Conservation (phyloP, 2,797 vertebrate genomes). For the Sternarchorhynchus goeldii region DNA sequence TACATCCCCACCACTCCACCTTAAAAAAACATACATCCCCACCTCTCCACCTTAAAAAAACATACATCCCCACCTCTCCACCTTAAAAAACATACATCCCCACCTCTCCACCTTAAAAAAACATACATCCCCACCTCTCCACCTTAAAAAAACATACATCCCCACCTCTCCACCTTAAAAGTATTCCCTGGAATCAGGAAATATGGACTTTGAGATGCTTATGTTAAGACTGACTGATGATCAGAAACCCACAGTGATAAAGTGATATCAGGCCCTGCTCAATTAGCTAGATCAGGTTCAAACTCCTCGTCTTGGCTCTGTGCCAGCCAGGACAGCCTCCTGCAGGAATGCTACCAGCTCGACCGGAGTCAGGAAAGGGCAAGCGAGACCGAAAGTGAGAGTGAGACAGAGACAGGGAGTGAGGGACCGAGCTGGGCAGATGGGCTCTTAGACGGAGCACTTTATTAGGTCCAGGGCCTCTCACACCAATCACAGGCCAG, state of each 20-base stretch:
- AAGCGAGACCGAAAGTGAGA: slow-evolving; percentile 9
- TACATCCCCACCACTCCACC: too few species aligned
- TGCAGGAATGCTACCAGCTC: not conserved
- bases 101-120: too few species aligned
- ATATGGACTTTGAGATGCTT: too few species aligned
- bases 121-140: too few species aligned
- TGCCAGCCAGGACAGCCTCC: not conserved
- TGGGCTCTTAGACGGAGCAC: slow-evolving; percentile 17
- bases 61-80: too few species aligned
- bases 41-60: too few species aligned
- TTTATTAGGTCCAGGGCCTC: slow-evolving; percentile 38
- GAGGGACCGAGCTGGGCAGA: slow-evolving; percentile 8
- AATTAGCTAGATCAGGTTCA: not conserved
- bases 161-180: too few species aligned
- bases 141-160: too few species aligned
- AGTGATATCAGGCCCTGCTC: not conserved
- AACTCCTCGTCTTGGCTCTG: not conserved
- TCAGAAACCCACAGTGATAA: not conserved
- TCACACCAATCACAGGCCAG: slow-evolving; percentile 45
- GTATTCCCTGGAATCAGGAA: too few species aligned
- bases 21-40: too few species aligned
- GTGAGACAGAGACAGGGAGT: slow-evolving; percentile 24
- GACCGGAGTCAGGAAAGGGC: slow-evolving; percentile 3
- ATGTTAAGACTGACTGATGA: too few species aligned
- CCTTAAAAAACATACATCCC: too few species aligned